phyloP scores from a whole-genome alignment of 1,140 invertebrate species.

The Drosophila elegans region DNA sequence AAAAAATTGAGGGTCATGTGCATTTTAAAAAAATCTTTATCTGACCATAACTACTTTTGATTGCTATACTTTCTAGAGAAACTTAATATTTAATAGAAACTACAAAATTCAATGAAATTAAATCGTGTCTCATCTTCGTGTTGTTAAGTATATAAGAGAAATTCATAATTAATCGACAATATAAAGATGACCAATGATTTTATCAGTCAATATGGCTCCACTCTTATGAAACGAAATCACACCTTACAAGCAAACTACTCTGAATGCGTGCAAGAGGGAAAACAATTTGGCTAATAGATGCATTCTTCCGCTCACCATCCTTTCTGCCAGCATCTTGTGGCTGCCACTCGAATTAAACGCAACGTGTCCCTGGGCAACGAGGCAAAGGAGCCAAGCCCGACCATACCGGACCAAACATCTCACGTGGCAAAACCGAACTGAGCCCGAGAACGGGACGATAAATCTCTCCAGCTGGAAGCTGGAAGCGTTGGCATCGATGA shows the following conservation, averaged over 20 bases:
- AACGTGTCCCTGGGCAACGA: conserved; percentile 19
- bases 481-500: conserved; percentile 66
- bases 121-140: too few species aligned
- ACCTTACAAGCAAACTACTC: neutral
- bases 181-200: neutral
- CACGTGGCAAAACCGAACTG: conserved; percentile 50
- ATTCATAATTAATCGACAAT: too few species aligned
- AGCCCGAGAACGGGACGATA: conserved; percentile 55
- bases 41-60: too few species aligned
- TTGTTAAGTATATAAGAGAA: too few species aligned
- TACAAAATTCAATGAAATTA: too few species aligned
- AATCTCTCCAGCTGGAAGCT: conserved; percentile 48
- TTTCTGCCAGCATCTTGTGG: conserved; percentile 3
- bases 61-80: too few species aligned
- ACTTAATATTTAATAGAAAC: too few species aligned
- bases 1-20: too few species aligned
- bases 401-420: conserved; percentile 13
- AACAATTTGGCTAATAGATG: conserved; percentile 13
- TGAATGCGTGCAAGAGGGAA: conserved; percentile 2
- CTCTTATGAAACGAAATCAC: neutral
- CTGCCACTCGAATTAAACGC: conserved; percentile 46
- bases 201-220: neutral
- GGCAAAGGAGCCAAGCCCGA: neutral
- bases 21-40: too few species aligned
- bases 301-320: conserved; percentile 3